Base-by-base conservation (phyloP, 1,140 invertebrate genomes). In the Drosophila sproati region DNA sequence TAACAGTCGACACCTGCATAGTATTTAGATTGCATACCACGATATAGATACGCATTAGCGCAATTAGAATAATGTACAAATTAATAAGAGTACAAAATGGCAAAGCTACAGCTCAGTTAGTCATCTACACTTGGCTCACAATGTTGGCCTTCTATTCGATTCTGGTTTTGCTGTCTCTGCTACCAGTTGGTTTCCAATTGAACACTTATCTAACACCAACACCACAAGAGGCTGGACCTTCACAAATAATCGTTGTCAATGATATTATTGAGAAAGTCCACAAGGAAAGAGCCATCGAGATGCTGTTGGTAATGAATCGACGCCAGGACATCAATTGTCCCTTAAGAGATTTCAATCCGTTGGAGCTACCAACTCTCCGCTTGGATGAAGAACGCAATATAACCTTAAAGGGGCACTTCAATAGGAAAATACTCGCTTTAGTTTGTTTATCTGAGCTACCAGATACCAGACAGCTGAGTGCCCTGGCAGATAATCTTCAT, bases 401-500 rank as follows among this genome's bases (percentile, higher is more conserved):
- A 0, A 5, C 2, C 8, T 0, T 64, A 0, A 52, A 10, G 29
- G 10, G 2, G 2, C 2, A 3, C 0, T 69, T n/a, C 7, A 82
- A 78, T 5, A 31, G 12, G 8, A 3, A 57, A 7, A 5, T 5
- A 8, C 28, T 83, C 28, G 50, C 41, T 0, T 0, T 85, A 0
- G 34, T 85, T 7, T 85, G 77, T 57, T 56, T 85, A 8, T 35
- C 7, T 2, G 45, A 69, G 0, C 1, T 32, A 1, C 5, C 32
- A 0, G 70, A 77, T 2, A 3, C 41, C 0, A 28, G 4, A 0
- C 5, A 68, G 4, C 8, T 80, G 0, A 7, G 37, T 0, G 20
- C 32, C 2, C 5, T 80, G 41, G 47, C 68, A 2, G 4, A 5
- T 0, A 5, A 51, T n/a, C 31, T 63, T 4, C 3, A 83, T 28